Evolutionary conservation across 2,888 invertebrate genomes (phyloP).

Genomic region (Phytoseiulus persimilis): DNA sequence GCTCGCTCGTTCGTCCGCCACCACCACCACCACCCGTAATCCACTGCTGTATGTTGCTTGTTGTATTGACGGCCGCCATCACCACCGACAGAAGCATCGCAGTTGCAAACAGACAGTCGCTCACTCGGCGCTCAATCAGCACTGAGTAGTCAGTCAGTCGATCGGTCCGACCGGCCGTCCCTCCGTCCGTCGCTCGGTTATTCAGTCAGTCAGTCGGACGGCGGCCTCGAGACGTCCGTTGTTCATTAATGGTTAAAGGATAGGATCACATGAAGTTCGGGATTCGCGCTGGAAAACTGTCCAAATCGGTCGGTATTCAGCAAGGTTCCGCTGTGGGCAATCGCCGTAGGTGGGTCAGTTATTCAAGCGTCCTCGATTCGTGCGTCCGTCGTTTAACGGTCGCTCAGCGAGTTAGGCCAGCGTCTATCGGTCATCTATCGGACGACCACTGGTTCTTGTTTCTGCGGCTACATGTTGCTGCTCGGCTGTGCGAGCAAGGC

Average conservation of each 20-base stretch:
- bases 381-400: neutral
- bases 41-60: neutral
- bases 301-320: neutral
- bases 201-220: neutral
- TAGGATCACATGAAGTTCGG: neutral
- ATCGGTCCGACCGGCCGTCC: neutral
- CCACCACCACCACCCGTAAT: neutral
- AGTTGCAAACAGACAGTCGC: slow-evolving; percentile 5
- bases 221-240: neutral
- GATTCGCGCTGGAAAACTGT: neutral
- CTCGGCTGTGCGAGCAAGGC: neutral
- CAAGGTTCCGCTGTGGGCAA: neutral
- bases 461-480: neutral
- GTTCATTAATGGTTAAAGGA: neutral
- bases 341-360: neutral
- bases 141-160: neutral
- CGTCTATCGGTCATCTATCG: neutral
- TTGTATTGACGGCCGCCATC: slow-evolving; percentile 5
- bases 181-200: neutral
- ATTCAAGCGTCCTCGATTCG: neutral
- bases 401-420: neutral
- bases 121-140: neutral
- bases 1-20: neutral
- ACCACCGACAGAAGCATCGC: neutral
- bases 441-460: neutral